Evolutionary conservation across 2,113 vertebrate genomes (phyloP), one percentile per base, ranked within the genome.

Genomic region (Pluvialis apricaria): DNA sequence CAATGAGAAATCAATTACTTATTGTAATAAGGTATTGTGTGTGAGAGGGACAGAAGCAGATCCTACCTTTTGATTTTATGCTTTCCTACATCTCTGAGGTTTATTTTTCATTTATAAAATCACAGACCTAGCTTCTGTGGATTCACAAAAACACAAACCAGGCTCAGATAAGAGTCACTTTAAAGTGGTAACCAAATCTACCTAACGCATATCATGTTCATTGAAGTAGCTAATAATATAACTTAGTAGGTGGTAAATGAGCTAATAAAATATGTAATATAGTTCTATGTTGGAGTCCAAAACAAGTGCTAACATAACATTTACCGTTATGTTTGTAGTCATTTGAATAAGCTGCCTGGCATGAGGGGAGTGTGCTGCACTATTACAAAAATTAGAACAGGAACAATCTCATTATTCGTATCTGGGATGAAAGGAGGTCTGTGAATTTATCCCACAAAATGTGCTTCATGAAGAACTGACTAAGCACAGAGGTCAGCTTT

Each of bases 261-360:
- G 75, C 85, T 98, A 98, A 98, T 98, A 98, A 98, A 98, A 95
- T 97, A 97, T 93, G 96, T 96, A 97, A 98, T 98, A 96, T 89
- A 96, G 81, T 97, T 98, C 98, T 95, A 92, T 97, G 97, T 36
- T 97, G 98, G 97, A 98, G 94, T 96, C 97, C 97, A 97, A 97
- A 94, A 72, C 78, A 96, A 96, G 90, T 90, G 91, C 96, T 98
- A 97, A 97, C 97, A 96, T 94, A 98, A 96, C 94, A 95, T 96
- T 98, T 98, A 98, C 89, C 11, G 1, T 91, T 97, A 91, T 76
- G 57, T 96, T 97, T 95, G 58, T 55, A 91, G 81, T 88, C 92
- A 97, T 97, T 97, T 97, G 82, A 96, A 83, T 78, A 95, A 97
- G 38, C 72, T 87, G 68, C 92, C 90, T 95, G 76, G 60, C 13